Evolutionary conservation across 64 coral and sea anemone genomes (phyloP), one percentile per base, ranked within the genome.

Genomic region (Pocillopora damicornis): DNA sequence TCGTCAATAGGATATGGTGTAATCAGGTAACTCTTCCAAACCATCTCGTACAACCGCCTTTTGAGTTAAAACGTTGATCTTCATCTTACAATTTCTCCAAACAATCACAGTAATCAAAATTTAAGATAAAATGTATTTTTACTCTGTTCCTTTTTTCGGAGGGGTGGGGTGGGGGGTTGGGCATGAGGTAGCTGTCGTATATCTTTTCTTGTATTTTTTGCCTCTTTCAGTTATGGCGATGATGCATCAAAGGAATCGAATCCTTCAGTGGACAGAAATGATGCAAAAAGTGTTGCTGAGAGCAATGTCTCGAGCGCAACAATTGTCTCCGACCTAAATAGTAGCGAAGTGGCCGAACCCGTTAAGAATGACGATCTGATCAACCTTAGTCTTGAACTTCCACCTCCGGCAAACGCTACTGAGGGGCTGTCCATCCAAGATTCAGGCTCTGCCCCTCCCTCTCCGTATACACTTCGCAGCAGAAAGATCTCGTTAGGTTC

Each of bases 401-500:
- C 36, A 38, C 35, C 42, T 4, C 7, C 34, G 37, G 64, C 16
- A 57, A 37, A 30, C 20, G 22, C 22, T 23, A 23, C 11, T 23
- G 67, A 71, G 25, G 67, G 11, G 67, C 67, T 71, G 18, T 1
- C 67, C 9, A 10, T 71, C 25, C n/a, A 65, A 71, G 37, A 37
- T 51, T 9, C 12, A 1, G 37, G 38, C 12, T 20, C 63, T 4
- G 13, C 62, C 13, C 36, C 81, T 14, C 81, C 63, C 26, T 85
- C 81, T 15, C 81, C 81, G 36, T 85, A 22, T 38, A 68, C 64
- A 9, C 81, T 95, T 23, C 81, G 88, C 23, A 96, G 93, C 85
- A 96, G 83, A 63, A 93, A 89, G 34, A 14, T 88, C 34, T 96
- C 94, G 15, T 65, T 96, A 23, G 91, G 73, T 13, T 96, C 94